Evolutionary conservation across 2,888 invertebrate genomes (phyloP).

Genomic region (Tetrapedia diversipes): DNA sequence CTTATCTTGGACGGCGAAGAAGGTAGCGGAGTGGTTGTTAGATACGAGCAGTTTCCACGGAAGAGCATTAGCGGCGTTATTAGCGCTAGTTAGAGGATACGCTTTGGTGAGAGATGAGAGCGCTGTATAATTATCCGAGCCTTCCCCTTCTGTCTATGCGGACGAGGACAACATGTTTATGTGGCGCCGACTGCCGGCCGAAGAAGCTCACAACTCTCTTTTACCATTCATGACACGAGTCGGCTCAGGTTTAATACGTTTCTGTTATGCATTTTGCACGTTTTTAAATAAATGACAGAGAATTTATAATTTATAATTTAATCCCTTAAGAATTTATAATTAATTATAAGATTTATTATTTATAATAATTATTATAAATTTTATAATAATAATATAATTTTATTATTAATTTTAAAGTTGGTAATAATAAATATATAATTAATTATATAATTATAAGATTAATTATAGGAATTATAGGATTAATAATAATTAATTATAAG

Average conservation of each 20-base stretch:
- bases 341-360: too few species aligned
- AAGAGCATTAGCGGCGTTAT: constrained; percentile 79
- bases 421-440: too few species aligned
- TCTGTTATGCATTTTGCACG: not conserved
- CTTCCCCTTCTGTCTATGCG: constrained; percentile 51
- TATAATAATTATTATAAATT: too few species aligned
- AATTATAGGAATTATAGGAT: too few species aligned
- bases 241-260: constrained; percentile 42
- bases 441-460: too few species aligned
- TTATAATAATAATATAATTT: too few species aligned
- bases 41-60: constrained; percentile 76
- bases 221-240: constrained; percentile 49
- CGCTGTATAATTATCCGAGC: constrained; percentile 75
- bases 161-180: constrained; percentile 70
- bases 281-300: constrained; percentile 28
- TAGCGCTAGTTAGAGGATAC: constrained; percentile 78
- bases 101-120: constrained; percentile 75
- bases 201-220: constrained; percentile 52
- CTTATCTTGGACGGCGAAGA: constrained; percentile 60
- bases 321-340: too few species aligned
- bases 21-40: constrained; percentile 67
- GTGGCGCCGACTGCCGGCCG: constrained; percentile 68
- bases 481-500: too few species aligned
- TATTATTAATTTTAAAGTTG: too few species aligned
- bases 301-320: not conserved